Base-by-base conservation (phyloP, 2,113 vertebrate species). In the Lepus europaeus region DNA sequence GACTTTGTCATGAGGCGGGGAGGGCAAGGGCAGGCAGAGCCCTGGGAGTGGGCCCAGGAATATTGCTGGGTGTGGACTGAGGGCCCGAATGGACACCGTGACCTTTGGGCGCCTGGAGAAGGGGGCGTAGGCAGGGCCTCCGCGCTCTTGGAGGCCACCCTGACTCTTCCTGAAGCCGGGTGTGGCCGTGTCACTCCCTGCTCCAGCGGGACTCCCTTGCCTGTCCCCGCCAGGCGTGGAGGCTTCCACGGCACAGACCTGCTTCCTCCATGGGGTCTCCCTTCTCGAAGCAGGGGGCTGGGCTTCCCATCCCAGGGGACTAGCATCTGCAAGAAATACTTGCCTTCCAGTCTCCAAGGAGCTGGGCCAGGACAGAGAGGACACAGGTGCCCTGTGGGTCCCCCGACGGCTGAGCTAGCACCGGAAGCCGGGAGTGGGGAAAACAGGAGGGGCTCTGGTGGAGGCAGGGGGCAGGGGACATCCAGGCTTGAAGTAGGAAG, bases 1-100 rank as follows among this genome's bases (percentile, higher is more conserved):
- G 88, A 96, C 95, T 94, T 95, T 92, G 95, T 81, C 66, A 12
- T 80, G 77, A 88, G 95, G 95, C 90, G 70, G 66, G 83, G 86
- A 72, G 39, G n/a, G 19, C 36, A 36, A 90, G 36, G 36, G 7
- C 39, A 89, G 85, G 49, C 49, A 45, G 82, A 22, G 49, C 74
- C 64, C 63, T 51, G 73, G 33, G 70, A 79, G 9, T 63, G 17
- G 56, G 63, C 45, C 66, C 53, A 20, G 83, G 49, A 39, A 45
- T 69, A n/a, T 10, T 53, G 31, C 36, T 73, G 69, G 70, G 29
- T 1, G 29, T 39, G 56, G 64, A 59, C 25, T 27, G 36, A 56
- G 73, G 53, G 29, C 19, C n/a, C 5, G 1, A n/a, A 45, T 45
- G 63, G 36, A 72, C n/a, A 12, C 73, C 17, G 1, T 27, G 73